Conservation (phyloP, 2,888 invertebrate species). For the Xestia c-nigrum region DNA sequence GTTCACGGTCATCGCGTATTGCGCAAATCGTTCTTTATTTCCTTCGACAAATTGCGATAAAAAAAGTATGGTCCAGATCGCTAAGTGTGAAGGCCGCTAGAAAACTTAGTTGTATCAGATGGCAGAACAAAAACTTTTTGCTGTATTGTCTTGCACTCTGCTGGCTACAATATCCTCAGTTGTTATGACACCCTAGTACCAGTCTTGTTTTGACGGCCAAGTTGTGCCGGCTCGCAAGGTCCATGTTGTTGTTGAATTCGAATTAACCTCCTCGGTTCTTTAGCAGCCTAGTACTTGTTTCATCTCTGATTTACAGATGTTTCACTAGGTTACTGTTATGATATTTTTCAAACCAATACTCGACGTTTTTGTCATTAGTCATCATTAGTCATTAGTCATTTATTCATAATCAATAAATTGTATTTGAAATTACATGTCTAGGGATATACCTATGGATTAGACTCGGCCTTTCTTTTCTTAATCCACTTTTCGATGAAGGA, state of each 20-base stretch:
- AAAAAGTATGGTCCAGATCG: conserved; percentile 69
- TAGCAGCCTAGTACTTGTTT: conserved; percentile 48
- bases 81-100: conserved; percentile 69
- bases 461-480: background rate
- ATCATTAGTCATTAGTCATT: too few relatives aligned
- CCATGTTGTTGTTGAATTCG: conserved; percentile 21
- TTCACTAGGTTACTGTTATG: background rate
- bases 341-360: background rate
- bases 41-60: conserved; percentile 65
- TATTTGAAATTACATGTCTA: too few relatives aligned
- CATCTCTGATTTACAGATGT: conserved; percentile 32
- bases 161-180: conserved; percentile 19
- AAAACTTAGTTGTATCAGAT: conserved; percentile 56
- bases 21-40: conserved; percentile 72
- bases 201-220: conserved; percentile 42
- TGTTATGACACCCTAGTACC: conserved; percentile 58
- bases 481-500: background rate
- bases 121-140: conserved; percentile 31
- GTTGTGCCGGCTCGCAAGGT: conserved; percentile 21
- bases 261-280: conserved; percentile 29
- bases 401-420: too few relatives aligned
- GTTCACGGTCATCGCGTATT: conserved; percentile 79
- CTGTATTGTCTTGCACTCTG: conserved; percentile 27
- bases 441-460: too few relatives aligned
- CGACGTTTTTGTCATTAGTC: background rate